Evolutionary conservation across 2,888 invertebrate species (phyloP).

Genomic region (Euplexia lucipara): DNA sequence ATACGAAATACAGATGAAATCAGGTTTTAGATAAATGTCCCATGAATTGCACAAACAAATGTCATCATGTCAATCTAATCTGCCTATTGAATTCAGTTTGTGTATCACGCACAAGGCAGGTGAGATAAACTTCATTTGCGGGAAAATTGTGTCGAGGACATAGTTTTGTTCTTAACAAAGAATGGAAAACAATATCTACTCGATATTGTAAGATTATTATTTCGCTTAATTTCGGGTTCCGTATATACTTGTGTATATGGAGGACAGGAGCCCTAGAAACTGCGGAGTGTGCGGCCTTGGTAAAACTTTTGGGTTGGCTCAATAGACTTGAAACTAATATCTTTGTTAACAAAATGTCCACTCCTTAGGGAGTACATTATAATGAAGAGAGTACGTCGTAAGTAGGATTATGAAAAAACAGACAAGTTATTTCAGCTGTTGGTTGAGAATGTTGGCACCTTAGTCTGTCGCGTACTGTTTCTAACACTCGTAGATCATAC

Average conservation of each 20-base stretch:
- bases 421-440: slow-evolving; percentile 45
- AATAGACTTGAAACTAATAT: slow-evolving; percentile 56
- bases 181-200: slow-evolving; percentile 24
- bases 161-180: slow-evolving; percentile 18
- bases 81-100: slow-evolving; percentile 36
- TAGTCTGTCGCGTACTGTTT: slow-evolving; percentile 19
- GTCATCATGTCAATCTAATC: slow-evolving; percentile 38
- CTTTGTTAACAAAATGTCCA: slow-evolving; percentile 50
- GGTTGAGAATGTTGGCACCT: slow-evolving; percentile 40
- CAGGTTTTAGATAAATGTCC: slow-evolving; percentile 25
- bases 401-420: slow-evolving; percentile 32
- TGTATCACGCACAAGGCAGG: slow-evolving; percentile 23
- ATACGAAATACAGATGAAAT: slow-evolving; percentile 15
- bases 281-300: slow-evolving; percentile 32
- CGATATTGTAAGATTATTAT: slow-evolving; percentile 23
- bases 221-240: slow-evolving; percentile 22
- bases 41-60: slow-evolving; percentile 29
- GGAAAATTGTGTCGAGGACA: slow-evolving; percentile 42
- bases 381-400: slow-evolving; percentile 33
- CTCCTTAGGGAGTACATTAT: slow-evolving; percentile 37
- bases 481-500: slow-evolving; percentile 21
- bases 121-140: slow-evolving; percentile 47
- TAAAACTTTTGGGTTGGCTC: slow-evolving; percentile 49
- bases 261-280: slow-evolving; percentile 34
- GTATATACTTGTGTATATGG: slow-evolving; percentile 4